Conservation (phyloP, 2,797 vertebrate genomes). For the Peromyscus eremicus region DNA sequence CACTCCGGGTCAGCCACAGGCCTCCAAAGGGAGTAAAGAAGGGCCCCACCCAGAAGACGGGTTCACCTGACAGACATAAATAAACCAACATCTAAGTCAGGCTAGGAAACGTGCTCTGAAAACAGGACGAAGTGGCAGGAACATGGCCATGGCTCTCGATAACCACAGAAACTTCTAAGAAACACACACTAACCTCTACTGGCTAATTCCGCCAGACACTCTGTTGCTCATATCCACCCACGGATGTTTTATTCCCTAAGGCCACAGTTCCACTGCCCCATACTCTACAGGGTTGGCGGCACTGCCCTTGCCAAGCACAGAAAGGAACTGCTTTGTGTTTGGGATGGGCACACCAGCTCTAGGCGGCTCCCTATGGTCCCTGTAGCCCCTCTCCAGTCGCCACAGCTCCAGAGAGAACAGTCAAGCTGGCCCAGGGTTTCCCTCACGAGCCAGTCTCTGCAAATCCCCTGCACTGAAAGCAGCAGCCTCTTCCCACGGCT, state of each 20-base stretch:
- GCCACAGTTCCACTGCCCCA: neutral
- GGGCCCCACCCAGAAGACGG: neutral
- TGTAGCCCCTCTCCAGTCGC: neutral
- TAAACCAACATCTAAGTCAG: conserved; percentile 16
- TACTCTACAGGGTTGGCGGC: neutral
- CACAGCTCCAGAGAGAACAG: neutral
- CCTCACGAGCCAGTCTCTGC: neutral
- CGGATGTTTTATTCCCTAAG: conserved; percentile 11
- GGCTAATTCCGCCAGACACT: neutral
- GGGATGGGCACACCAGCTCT: neutral
- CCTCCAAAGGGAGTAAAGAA: conserved; percentile 3
- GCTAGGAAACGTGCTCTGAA: neutral
- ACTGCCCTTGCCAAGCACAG: conserved; percentile 21
- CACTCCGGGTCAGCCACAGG: neutral
- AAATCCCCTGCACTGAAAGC: conserved; percentile 49
- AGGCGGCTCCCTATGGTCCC: neutral
- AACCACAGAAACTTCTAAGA: conserved; percentile 21
- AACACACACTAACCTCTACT: neutral
- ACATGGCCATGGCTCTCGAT: neutral
- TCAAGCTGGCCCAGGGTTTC: conserved; percentile 7
- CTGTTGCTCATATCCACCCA: conserved; percentile 3
- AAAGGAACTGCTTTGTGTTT: neutral
- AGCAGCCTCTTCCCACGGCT: conserved; percentile 4
- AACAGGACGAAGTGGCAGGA: neutral
- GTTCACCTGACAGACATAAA: conserved; percentile 17